Percentiles rank a stretch among this genome's conserved stretches.
Conservation (phyloP, 2,888 invertebrate species). For the Tanypteryx hageni region DNA sequence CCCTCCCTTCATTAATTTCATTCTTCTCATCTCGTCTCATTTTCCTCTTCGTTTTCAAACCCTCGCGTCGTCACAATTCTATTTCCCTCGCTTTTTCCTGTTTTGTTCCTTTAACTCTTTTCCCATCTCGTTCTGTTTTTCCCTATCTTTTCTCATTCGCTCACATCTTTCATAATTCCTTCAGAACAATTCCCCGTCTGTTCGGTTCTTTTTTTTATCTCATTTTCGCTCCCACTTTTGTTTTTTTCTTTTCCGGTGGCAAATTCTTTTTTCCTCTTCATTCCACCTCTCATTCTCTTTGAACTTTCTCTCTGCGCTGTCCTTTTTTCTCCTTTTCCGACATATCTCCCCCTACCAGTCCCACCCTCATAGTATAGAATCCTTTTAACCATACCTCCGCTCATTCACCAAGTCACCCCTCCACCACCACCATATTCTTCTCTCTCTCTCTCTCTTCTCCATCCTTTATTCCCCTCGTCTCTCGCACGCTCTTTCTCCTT, state of each 20-base stretch:
- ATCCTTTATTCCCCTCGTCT: not conserved
- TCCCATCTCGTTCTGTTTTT: not conserved
- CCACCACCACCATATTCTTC: not conserved
- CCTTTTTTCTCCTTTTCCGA: not conserved
- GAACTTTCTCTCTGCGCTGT: too few species aligned
- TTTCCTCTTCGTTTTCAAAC: slow-evolving; percentile 7
- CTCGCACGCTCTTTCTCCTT: not conserved
- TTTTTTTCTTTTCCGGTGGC: too few species aligned
- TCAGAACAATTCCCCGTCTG: too few species aligned
- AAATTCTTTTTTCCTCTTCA: too few species aligned
- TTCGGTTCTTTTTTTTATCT: too few species aligned
- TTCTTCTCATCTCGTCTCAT: not conserved
- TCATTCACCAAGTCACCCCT: not conserved
- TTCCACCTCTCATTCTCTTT: not conserved
- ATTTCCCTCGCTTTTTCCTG: not conserved
- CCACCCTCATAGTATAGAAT: not conserved
- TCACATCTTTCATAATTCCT: too few species aligned
- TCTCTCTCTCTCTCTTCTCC: not conserved
- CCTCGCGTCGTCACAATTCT: not conserved
- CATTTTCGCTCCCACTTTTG: too few species aligned
- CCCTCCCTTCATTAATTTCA: not conserved
- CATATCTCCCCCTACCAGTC: not conserved
- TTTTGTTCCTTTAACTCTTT: slow-evolving; percentile 2
- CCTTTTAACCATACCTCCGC: not conserved
- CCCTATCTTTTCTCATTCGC: not conserved